A percentile compares a stretch with the other conserved stretches of the same genome.
phyloP scores from a whole-genome alignment of 2,113 vertebrate species.

The Rissa tridactyla region DNA sequence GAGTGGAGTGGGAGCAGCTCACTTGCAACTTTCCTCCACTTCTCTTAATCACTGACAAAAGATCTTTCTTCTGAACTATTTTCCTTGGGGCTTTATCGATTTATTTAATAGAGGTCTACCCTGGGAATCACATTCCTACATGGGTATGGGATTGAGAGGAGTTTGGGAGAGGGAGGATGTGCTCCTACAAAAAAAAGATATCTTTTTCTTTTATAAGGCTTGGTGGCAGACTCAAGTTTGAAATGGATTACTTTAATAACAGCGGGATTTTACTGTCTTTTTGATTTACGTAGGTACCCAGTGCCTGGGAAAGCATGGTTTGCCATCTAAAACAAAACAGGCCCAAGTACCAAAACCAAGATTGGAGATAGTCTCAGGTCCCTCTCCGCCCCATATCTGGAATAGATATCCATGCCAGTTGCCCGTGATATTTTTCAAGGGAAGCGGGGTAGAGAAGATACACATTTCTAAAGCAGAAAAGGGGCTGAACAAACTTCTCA shows the following conservation, averaged over 20 bases:
- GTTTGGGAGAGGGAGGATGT: neutral
- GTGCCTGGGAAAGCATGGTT: neutral
- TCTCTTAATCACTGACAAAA: neutral
- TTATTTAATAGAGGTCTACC: neutral
- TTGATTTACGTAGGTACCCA: neutral
- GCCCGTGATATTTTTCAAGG: neutral
- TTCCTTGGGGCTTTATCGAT: neutral
- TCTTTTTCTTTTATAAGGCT: neutral
- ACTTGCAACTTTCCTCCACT: neutral
- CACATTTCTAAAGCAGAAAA: neutral
- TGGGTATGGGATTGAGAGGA: neutral
- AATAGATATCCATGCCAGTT: neutral
- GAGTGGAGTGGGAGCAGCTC: neutral
- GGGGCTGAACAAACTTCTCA: neutral
- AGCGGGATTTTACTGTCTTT: neutral
- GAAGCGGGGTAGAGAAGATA: neutral
- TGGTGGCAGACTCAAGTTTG: neutral
- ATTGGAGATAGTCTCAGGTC: neutral
- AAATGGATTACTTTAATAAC: neutral
- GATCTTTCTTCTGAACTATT: neutral
- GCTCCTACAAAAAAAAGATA: neutral
- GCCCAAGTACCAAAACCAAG: neutral
- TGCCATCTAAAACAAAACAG: neutral
- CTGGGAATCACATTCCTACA: neutral
- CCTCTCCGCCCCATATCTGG: neutral